phyloP scores from a whole-genome alignment of 2,888 invertebrate species.

The Morinoia aosen region DNA sequence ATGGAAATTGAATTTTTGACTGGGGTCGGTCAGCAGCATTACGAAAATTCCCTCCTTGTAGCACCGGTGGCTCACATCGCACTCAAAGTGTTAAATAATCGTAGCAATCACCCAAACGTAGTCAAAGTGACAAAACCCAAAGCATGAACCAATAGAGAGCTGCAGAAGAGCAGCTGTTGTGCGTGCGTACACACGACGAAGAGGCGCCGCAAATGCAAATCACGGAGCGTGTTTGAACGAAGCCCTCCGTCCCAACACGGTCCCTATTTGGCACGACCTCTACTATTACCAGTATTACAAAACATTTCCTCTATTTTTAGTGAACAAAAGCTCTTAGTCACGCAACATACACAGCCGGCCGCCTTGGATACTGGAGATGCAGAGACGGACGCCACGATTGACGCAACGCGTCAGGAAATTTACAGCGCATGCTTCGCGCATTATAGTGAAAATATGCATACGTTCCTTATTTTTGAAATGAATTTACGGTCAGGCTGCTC shows the following conservation, averaged over 20 bases:
- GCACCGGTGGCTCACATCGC: no score
- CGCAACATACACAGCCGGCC: neutral
- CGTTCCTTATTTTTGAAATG: neutral
- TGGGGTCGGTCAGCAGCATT: no score
- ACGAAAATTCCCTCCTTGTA: no score
- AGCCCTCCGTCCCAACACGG: neutral
- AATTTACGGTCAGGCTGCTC: neutral
- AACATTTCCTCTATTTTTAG: constrained; percentile 19
- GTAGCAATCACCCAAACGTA: no score
- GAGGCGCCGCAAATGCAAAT: constrained; percentile 5
- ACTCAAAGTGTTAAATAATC: no score
- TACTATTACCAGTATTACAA: neutral
- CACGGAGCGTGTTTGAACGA: constrained; percentile 20
- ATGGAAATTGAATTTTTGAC: no score
- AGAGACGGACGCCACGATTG: neutral
- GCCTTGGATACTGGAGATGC: neutral
- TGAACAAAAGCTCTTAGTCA: constrained; percentile 20
- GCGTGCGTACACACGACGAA: neutral
- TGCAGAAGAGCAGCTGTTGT: neutral
- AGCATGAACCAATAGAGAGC: neutral
- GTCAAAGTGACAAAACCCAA: neutral
- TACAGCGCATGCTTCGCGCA: neutral
- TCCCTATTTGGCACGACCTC: constrained; percentile 8
- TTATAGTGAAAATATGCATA: neutral
- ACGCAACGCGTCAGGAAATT: neutral